Percentiles rank a stretch among this genome's conserved stretches.
Conservation (phyloP, 2,113 vertebrate species). For the Osmerus mordax region DNA sequence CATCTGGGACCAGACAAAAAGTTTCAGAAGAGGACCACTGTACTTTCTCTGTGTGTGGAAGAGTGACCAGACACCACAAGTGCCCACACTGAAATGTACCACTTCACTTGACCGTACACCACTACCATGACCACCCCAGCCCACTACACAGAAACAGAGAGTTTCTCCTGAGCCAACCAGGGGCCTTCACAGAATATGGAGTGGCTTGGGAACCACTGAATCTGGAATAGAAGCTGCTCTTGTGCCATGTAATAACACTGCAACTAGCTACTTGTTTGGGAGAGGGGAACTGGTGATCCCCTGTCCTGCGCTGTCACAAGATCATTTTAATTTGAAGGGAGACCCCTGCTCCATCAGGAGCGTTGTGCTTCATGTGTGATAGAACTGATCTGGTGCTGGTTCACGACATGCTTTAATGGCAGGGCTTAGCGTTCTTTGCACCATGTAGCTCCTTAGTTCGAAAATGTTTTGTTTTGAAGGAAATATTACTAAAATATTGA, state of each 20-base stretch:
- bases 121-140: neutral
- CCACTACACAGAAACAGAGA: neutral
- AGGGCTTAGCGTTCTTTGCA: neutral
- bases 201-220: conserved; percentile 13
- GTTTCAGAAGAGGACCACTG: neutral
- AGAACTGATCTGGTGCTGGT: too few relatives aligned
- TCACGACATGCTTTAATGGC: neutral
- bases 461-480: neutral
- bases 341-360: too few relatives aligned
- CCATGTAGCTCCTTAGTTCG: neutral
- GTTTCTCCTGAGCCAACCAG: conserved; percentile 11
- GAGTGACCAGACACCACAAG: neutral
- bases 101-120: neutral
- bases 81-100: conserved; percentile 13
- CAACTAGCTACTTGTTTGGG: neutral
- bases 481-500: neutral
- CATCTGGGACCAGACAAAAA: conserved; percentile 8
- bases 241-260: conserved; percentile 10
- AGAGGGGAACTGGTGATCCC: too few relatives aligned
- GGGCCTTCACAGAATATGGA: neutral
- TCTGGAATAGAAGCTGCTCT: neutral
- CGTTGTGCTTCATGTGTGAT: too few relatives aligned
- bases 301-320: too few relatives aligned
- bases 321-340: neutral
- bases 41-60: too few relatives aligned